These are phyloP conservation scores for Drosophila leontia DNA, from an alignment of 1,140 invertebrate genomes.

Conservation along the genomic window DNA sequence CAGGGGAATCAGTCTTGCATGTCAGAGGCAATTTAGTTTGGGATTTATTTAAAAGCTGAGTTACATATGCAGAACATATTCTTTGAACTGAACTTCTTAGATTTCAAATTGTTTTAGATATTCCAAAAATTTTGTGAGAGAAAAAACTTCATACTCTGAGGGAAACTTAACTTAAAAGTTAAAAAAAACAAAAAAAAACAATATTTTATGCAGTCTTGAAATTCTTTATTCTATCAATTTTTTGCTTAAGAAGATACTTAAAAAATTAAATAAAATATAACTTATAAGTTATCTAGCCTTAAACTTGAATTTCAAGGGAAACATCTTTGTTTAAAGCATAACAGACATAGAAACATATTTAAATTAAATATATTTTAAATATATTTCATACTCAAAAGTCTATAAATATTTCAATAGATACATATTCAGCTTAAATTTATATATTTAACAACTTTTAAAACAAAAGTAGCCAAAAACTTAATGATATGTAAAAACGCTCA, in stretches of 20 bases:
- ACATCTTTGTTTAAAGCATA: too few relatives aligned
- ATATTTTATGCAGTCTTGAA: background rate
- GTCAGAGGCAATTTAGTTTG: slow-evolving; percentile 33
- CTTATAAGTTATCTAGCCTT: background rate
- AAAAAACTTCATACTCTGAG: background rate
- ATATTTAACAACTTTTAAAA: background rate
- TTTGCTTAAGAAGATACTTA: too few relatives aligned
- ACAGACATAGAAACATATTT: background rate
- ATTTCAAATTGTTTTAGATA: background rate
- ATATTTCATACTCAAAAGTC: background rate
- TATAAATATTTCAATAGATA: background rate
- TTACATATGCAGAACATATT: slow-evolving; percentile 22
- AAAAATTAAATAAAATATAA: background rate
- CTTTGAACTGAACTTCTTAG: background rate
- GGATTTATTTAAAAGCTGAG: slow-evolving; percentile 41
- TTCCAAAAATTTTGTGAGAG: background rate
- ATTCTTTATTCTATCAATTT: background rate
- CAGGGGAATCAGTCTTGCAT: slow-evolving; percentile 14
- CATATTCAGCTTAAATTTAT: background rate
- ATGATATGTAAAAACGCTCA: background rate
- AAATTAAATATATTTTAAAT: too few relatives aligned
- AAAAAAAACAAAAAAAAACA: too few relatives aligned
- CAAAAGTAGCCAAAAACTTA: background rate
- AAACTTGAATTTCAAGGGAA: background rate
- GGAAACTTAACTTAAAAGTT: background rate